phyloP scores from a whole-genome alignment of 2,797 vertebrate genomes.

The Pagetopsis macropterus region DNA sequence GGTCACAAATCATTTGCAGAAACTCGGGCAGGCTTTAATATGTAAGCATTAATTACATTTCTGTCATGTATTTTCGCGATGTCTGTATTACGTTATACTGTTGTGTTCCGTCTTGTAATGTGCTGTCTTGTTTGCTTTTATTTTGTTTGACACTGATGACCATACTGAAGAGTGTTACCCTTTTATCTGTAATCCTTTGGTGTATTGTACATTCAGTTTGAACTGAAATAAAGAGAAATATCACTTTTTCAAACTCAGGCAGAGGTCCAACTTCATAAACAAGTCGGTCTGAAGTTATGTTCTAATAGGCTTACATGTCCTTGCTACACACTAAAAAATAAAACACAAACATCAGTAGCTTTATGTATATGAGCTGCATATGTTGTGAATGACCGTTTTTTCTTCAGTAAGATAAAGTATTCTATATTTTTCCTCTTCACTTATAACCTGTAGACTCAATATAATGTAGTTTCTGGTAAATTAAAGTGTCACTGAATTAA shows the following conservation, averaged over 20 bases:
- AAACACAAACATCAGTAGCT: background rate
- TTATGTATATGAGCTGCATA: background rate
- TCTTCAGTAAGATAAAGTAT: background rate
- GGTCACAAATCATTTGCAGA: conserved; percentile 51
- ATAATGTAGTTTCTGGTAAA: conserved; percentile 2
- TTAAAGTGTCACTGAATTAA: background rate
- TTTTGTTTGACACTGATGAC: conserved; percentile 23
- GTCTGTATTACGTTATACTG: background rate
- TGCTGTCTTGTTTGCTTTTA: conserved; percentile 17
- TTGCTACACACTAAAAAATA: background rate
- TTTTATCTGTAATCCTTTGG: conserved; percentile 20
- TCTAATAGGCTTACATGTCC: background rate
- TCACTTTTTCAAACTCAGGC: conserved; percentile 13
- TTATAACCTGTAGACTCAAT: background rate
- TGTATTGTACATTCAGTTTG: conserved; percentile 12
- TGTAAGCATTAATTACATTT: conserved; percentile 48
- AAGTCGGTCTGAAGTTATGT: conserved; percentile 15
- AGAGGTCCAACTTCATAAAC: conserved; percentile 9
- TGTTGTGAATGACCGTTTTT: too few relatives aligned
- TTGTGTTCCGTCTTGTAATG: conserved; percentile 1
- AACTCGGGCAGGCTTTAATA: conserved; percentile 28
- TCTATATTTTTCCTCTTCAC: background rate
- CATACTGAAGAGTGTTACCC: conserved; percentile 1
- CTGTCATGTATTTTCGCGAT: conserved; percentile 16
- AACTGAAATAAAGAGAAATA: conserved; percentile 28